A percentile compares a stretch with the other conserved stretches of the same genome.
phyloP scores from a whole-genome alignment of 2,888 invertebrate species.

The Yponomeuta plumbellus region DNA sequence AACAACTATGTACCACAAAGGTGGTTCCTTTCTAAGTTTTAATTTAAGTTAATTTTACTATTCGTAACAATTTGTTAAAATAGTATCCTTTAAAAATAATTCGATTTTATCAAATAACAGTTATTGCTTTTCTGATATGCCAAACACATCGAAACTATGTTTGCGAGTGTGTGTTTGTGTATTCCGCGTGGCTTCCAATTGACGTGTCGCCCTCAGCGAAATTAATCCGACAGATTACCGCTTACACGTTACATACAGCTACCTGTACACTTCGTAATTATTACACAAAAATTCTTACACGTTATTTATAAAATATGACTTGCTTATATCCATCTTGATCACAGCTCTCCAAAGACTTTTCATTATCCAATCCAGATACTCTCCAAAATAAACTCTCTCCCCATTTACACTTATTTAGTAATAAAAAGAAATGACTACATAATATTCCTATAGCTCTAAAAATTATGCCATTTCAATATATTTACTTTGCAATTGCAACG shows the following conservation, averaged over 20 bases:
- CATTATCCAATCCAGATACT: slow-evolving; percentile 67
- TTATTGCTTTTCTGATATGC: slow-evolving; percentile 75
- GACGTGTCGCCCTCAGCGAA: slow-evolving; percentile 14
- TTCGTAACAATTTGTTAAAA: slow-evolving; percentile 74
- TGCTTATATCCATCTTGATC: slow-evolving; percentile 74
- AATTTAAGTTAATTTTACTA: slow-evolving; percentile 57
- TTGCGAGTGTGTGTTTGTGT: slow-evolving; percentile 18
- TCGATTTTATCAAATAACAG: slow-evolving; percentile 68
- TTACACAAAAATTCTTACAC: slow-evolving; percentile 72
- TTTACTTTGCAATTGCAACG: slow-evolving; percentile 76
- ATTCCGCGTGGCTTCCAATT: slow-evolving; percentile 16
- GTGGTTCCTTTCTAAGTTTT: slow-evolving; percentile 55
- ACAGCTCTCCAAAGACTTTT: slow-evolving; percentile 75
- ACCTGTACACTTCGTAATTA: slow-evolving; percentile 51
- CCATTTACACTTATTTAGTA: slow-evolving; percentile 62
- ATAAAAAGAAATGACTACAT: slow-evolving; percentile 72
- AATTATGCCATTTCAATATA: slow-evolving; percentile 76
- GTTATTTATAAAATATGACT: slow-evolving; percentile 75
- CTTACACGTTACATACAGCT: slow-evolving; percentile 36
- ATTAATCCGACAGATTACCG: slow-evolving; percentile 27
- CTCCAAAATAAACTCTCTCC: slow-evolving; percentile 74
- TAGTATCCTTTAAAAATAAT: slow-evolving; percentile 61
- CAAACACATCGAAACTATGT: slow-evolving; percentile 47
- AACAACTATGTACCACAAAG: slow-evolving; percentile 15
- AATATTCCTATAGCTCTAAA: slow-evolving; percentile 72